A percentile compares a stretch with the other conserved stretches of the same genome.
These are phyloP conservation scores for Butorides virescens DNA, from an alignment of 2,113 vertebrate species.

Conservation along the genomic window DNA sequence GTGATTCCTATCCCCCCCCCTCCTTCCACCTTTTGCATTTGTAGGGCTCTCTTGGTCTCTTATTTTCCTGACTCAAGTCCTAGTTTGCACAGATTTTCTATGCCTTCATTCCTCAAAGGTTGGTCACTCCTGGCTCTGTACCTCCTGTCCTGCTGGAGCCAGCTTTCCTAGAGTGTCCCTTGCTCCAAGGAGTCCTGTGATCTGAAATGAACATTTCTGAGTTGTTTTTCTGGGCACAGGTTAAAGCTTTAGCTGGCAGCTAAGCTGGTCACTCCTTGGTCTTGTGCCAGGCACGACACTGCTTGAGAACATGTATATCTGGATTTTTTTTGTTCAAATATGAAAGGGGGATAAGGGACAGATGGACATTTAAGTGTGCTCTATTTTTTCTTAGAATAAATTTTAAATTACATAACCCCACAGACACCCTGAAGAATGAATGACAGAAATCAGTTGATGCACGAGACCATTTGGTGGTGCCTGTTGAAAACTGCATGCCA, in stretches of 20 bases:
- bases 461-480: neutral
- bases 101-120: neutral
- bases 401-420: neutral
- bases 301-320: neutral
- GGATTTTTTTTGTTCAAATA: neutral
- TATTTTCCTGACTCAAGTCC: neutral
- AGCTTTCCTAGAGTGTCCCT: neutral
- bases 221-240: neutral
- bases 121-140: neutral
- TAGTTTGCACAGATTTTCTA: neutral
- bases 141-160: neutral
- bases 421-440: neutral
- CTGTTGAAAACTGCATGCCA: neutral
- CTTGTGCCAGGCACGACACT: neutral
- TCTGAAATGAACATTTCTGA: neutral
- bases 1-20: accelerated
- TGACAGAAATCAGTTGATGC: neutral
- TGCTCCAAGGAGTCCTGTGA: neutral
- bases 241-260: neutral
- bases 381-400: neutral
- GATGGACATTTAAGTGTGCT: neutral
- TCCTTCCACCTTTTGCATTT: neutral
- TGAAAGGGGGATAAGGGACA: neutral
- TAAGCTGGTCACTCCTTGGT: neutral
- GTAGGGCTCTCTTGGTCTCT: neutral